Conservation (phyloP, 2,888 invertebrate genomes). For the Eustalomyia histrio region DNA sequence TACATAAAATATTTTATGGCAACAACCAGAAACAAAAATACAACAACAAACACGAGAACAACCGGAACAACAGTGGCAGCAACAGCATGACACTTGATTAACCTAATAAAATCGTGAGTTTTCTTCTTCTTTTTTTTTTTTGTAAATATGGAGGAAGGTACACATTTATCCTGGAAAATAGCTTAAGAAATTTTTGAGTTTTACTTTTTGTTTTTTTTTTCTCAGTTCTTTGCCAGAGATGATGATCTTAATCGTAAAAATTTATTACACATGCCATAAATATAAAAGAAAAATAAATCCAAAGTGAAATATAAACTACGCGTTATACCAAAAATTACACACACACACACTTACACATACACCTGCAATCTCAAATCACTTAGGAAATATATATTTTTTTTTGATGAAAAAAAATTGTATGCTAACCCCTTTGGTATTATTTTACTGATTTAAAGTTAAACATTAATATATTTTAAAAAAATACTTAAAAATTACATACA, state of each 20-base stretch:
- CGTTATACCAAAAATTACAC: slow-evolving; percentile 3
- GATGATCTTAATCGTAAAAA: slow-evolving; percentile 60
- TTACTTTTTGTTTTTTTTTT: slow-evolving; percentile 21
- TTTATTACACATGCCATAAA: slow-evolving; percentile 60
- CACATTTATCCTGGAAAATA: slow-evolving; percentile 20
- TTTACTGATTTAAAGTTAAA: neutral
- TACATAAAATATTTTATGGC: slow-evolving; percentile 59
- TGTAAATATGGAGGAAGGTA: slow-evolving; percentile 4
- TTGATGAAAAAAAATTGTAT: neutral
- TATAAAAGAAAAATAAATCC: slow-evolving; percentile 50
- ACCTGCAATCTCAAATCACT: neutral
- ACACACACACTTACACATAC: neutral
- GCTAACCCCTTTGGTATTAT: neutral
- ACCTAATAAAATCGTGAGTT: slow-evolving; percentile 55
- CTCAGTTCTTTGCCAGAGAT: slow-evolving; percentile 16
- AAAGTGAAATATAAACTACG: slow-evolving; percentile 51
- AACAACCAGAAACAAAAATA: slow-evolving; percentile 8
- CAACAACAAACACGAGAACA: slow-evolving; percentile 17
- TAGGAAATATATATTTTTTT: neutral
- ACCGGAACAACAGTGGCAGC: slow-evolving; percentile 29
- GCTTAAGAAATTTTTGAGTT: slow-evolving; percentile 42
- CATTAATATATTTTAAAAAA: neutral
- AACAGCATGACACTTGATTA: slow-evolving; percentile 61
- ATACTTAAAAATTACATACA: neutral
- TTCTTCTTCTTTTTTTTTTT: too few species aligned